These are phyloP conservation scores for Gorsachius goisagi DNA, from an alignment of 2,113 vertebrate species.

Conservation along the genomic window DNA sequence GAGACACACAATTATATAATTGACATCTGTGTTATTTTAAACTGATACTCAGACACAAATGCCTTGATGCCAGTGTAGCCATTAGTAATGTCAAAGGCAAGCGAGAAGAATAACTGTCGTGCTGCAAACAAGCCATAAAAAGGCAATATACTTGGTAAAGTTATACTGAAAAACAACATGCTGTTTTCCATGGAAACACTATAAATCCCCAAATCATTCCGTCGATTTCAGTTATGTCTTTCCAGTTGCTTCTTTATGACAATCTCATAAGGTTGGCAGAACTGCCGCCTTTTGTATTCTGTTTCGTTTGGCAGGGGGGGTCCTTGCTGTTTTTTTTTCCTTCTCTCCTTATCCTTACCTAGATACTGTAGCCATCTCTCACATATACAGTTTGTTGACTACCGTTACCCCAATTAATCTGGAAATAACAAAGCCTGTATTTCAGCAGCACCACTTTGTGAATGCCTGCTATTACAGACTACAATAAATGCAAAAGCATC, in stretches of 20 bases:
- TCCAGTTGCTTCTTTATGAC: neutral
- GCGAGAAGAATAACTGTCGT: neutral
- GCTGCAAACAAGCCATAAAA: neutral
- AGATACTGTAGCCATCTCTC: neutral
- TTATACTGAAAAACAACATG: neutral
- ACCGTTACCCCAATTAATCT: neutral
- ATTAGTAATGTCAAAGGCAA: neutral
- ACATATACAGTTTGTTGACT: neutral
- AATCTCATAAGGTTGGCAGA: neutral
- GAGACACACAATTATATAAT: neutral
- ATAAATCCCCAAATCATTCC: neutral
- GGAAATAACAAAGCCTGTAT: neutral
- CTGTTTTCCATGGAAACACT: neutral
- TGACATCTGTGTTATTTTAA: neutral
- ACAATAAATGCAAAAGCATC: neutral
- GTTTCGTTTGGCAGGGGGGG: neutral
- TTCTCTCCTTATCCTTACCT: neutral
- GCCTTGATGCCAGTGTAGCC: neutral
- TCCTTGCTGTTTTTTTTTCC: fast-evolving
- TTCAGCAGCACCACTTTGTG: neutral
- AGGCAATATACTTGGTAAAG: neutral
- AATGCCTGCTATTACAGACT: neutral
- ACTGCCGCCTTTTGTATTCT: neutral
- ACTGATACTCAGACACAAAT: neutral
- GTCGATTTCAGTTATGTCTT: neutral